A percentile compares a stretch with the other conserved stretches of the same genome.
phyloP scores from a whole-genome alignment of 2,888 invertebrate species.

The Limnephilus marmoratus region DNA sequence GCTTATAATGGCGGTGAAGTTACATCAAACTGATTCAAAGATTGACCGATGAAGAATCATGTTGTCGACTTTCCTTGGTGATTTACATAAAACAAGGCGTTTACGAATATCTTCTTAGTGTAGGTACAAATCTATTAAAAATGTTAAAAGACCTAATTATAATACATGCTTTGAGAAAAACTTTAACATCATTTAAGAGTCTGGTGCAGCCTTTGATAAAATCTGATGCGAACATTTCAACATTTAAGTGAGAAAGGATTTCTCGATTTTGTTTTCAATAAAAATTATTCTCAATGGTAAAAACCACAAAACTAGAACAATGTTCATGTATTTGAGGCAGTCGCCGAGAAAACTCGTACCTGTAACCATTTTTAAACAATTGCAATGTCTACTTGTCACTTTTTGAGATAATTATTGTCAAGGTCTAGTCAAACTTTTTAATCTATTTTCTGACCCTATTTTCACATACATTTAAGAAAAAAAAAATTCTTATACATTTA shows the following conservation, averaged over 20 bases:
- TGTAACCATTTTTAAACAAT: neutral
- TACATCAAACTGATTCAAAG: conserved; percentile 43
- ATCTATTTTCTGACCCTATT: neutral
- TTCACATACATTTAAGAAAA: neutral
- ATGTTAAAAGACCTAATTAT: neutral
- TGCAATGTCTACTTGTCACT: neutral
- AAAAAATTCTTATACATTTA: neutral
- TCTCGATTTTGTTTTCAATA: too few relatives aligned
- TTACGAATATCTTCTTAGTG: neutral
- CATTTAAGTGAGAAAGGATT: too few relatives aligned
- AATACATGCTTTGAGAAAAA: neutral
- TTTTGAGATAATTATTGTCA: neutral
- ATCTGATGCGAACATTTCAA: too few relatives aligned
- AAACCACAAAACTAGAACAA: neutral
- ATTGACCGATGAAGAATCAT: conserved; percentile 43
- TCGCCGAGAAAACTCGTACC: neutral
- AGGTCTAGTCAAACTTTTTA: neutral
- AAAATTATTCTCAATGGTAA: too few relatives aligned
- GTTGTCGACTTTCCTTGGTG: neutral
- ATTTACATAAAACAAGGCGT: neutral
- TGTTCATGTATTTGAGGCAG: neutral
- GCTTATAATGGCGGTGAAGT: conserved; percentile 44
- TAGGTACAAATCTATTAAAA: neutral
- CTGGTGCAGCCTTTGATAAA: neutral
- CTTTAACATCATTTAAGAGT: neutral